Evolutionary conservation across 92 coral and sea anemone species (phyloP).

Genomic region (Porites lobata): DNA sequence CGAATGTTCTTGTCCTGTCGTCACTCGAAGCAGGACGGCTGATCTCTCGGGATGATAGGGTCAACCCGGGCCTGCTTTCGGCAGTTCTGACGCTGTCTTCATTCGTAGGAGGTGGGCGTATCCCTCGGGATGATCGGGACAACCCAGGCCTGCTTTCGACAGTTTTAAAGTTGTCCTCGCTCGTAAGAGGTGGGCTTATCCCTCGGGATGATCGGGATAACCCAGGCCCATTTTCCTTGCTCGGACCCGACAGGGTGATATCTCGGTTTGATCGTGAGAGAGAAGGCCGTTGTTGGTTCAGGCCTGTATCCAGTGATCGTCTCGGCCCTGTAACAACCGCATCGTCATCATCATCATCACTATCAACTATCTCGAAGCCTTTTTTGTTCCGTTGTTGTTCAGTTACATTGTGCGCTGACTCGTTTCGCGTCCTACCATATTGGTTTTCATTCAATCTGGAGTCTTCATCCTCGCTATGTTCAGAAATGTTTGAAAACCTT

Average conservation of each 20-base stretch:
- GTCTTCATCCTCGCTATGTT: slow-evolving; percentile 53
- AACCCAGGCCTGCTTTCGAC: slow-evolving; percentile 26
- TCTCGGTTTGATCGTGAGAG: slow-evolving; percentile 9
- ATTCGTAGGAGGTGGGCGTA: background rate
- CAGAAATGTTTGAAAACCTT: slow-evolving; percentile 37
- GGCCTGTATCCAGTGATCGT: slow-evolving; percentile 47
- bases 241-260: background rate
- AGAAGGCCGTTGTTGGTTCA: slow-evolving; percentile 37
- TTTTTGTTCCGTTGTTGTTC: slow-evolving; percentile 18
- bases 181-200: background rate
- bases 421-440: background rate
- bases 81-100: background rate
- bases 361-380: slow-evolving; percentile 72
- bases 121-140: slow-evolving; percentile 1
- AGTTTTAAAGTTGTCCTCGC: slow-evolving; percentile 25
- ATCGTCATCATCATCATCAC: slow-evolving; percentile 82
- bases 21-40: background rate
- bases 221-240: slow-evolving; percentile 10
- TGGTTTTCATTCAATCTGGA: slow-evolving; percentile 6
- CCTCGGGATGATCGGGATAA: slow-evolving; percentile 17
- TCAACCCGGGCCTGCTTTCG: slow-evolving; percentile 27
- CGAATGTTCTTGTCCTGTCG: background rate
- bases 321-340: slow-evolving; percentile 40
- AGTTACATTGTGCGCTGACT: slow-evolving; percentile 1
- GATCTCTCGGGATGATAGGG: slow-evolving; percentile 4